A percentile compares a stretch with the other conserved stretches of the same genome.
Conservation (phyloP, 2,113 vertebrate genomes). For the Eupsittula cactorum region DNA sequence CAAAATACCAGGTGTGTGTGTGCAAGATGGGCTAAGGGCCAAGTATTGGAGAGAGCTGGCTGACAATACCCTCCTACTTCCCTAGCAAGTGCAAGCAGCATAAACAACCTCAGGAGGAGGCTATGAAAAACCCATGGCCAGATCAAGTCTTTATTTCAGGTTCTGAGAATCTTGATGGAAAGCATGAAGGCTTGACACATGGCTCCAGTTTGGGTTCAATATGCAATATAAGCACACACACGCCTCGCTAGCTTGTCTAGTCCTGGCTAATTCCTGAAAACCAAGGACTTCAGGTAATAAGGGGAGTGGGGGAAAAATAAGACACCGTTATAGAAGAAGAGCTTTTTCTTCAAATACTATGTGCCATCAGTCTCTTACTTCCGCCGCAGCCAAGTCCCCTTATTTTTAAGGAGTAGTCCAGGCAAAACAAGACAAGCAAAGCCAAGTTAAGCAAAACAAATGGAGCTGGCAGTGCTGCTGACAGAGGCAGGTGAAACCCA, state of each 20-base stretch:
- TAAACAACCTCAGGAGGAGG: not conserved
- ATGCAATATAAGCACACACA: not conserved
- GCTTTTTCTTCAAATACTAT: not conserved
- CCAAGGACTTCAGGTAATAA: not conserved
- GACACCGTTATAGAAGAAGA: not conserved
- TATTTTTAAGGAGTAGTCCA: not conserved
- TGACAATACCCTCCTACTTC: not conserved
- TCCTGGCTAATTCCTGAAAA: not conserved
- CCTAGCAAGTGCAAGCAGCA: not conserved
- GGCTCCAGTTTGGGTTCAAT: not conserved
- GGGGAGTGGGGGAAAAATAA: fast-evolving
- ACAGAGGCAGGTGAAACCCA: constrained; percentile 5
- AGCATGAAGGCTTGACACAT: not conserved
- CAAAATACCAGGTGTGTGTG: not conserved
- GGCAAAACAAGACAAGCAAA: not conserved
- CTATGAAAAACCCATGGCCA: not conserved
- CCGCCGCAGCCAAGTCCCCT: not conserved
- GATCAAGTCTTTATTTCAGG: not conserved
- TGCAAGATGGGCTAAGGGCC: not conserved
- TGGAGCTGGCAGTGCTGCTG: constrained; percentile 23
- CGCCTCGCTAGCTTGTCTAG: not conserved
- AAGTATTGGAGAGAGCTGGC: not conserved
- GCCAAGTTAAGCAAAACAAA: not conserved
- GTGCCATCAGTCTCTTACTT: not conserved
- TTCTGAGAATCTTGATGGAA: not conserved